Base-by-base conservation (phyloP, 2,888 invertebrate species). In the Luffia ferchaultella region DNA sequence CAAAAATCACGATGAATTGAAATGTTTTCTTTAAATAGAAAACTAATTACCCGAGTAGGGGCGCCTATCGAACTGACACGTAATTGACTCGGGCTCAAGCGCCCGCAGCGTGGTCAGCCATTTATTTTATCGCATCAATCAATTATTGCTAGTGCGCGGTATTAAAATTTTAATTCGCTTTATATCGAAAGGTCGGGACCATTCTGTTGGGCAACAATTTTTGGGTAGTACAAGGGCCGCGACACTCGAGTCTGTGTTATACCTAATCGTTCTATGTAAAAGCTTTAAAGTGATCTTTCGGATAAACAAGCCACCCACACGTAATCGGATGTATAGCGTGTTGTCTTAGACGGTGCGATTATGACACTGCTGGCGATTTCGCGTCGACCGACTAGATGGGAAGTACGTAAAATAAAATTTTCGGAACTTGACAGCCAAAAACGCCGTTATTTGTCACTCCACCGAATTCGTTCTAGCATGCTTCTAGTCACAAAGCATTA, bases 161-260 rank as follows among this genome's bases (percentile, higher is more conserved):
- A 71, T 72, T 73, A 67, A 74, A 73, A 68, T 64, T 70, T 72
- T 70, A 70, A 74, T 70, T 67, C 67, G 62, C 62, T 57, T 60
- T 61, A 60, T 63, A 61, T 59, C 60, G 61, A 59, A 62, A 62
- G 66, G 64, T 62, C 62, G 60, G n/a, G n/a, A n/a, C n/a, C n/a
- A n/a, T 57, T 15, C 48, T 57, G 60, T 59, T 56, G 65, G 63
- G 70, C 68, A 71, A 72, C 71, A 70, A 71, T 64, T 68, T 70
- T 70, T 71, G 72, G 69, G 58, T 68, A 62, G 66, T 70, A 73
- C 73, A 68, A 76, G 7, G 3, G 70, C 66, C 69, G 73, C 72
- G 70, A 68, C 64, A 60, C 67, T 70, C 70, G 67, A n/a, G n/a
- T n/a, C n/a, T n/a, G n/a, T n/a, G n/a, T n/a, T n/a, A n/a, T n/a